Conservation (phyloP, 2,888 invertebrate species). For the Tenthredo livida region DNA sequence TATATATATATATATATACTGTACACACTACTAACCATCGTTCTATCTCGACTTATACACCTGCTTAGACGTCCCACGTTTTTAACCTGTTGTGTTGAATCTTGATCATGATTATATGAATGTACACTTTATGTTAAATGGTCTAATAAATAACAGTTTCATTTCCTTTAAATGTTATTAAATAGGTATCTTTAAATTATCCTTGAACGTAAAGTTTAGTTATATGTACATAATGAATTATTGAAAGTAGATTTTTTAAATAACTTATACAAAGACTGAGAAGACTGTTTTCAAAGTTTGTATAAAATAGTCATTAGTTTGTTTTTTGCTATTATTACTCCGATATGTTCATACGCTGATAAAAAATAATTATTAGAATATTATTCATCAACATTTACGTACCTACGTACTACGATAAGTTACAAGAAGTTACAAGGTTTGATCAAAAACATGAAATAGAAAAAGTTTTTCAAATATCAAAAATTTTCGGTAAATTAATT, state of each 20-base stretch:
- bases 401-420: not conserved
- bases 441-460: not conserved
- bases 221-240: not conserved
- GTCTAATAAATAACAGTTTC: not conserved
- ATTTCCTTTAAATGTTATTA: not conserved
- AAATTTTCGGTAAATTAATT: not conserved
- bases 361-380: not conserved
- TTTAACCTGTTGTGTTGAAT: conserved; percentile 38
- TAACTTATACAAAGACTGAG: not conserved
- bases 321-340: not conserved
- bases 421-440: not conserved
- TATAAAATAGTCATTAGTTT: not conserved
- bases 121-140: not conserved
- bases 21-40: not conserved
- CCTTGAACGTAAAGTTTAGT: not conserved
- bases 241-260: not conserved
- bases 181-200: not conserved
- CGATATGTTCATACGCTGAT: not conserved
- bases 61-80: conserved; percentile 46
- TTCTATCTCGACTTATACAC: conserved; percentile 25
- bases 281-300: not conserved
- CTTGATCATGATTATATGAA: not conserved
- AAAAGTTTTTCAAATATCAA: not conserved
- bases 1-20: not conserved
- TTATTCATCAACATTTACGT: not conserved